Evolutionary conservation across 2,888 invertebrate species (phyloP).

Genomic region (Ypsolopha scabrella): DNA sequence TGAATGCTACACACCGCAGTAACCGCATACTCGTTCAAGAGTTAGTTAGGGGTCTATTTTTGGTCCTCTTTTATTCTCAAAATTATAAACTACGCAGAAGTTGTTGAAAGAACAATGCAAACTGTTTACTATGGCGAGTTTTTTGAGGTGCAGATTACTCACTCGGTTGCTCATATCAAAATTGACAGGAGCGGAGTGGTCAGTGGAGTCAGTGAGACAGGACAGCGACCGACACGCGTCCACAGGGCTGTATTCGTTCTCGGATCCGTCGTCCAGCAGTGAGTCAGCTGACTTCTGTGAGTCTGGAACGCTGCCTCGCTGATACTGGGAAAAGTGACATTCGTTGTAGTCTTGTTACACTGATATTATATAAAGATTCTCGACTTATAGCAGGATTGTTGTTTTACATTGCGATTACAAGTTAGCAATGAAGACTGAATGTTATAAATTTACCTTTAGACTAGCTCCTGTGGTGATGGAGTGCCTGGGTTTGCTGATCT

Average conservation of each 20-base stretch:
- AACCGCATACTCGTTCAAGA: too few relatives aligned
- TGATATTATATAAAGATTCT: not conserved
- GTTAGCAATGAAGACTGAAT: too few relatives aligned
- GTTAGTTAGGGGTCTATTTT: too few relatives aligned
- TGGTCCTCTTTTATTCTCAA: too few relatives aligned
- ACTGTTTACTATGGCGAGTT: too few relatives aligned
- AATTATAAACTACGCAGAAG: too few relatives aligned
- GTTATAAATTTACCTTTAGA: conserved; percentile 54
- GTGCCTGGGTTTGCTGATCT: conserved; percentile 62
- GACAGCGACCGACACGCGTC: conserved; percentile 87
- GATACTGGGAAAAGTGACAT: conserved; percentile 13
- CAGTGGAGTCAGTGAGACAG: conserved; percentile 89
- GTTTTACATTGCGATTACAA: too few relatives aligned
- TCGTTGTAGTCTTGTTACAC: not conserved
- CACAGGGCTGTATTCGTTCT: conserved; percentile 55
- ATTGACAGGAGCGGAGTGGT: conserved; percentile 90
- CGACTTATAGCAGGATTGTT: not conserved
- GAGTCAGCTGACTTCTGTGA: conserved; percentile 67
- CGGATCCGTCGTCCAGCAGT: conserved; percentile 51
- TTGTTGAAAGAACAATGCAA: too few relatives aligned
- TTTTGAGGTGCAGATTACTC: conserved; percentile 18
- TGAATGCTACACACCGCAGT: too few relatives aligned
- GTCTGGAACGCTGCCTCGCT: conserved; percentile 47
- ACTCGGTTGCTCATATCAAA: conserved; percentile 95
- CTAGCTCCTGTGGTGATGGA: conserved; percentile 57